These are phyloP conservation scores for Chymomyza procnemis DNA, from an alignment of 2,888 invertebrate genomes.

Conservation along the genomic window DNA sequence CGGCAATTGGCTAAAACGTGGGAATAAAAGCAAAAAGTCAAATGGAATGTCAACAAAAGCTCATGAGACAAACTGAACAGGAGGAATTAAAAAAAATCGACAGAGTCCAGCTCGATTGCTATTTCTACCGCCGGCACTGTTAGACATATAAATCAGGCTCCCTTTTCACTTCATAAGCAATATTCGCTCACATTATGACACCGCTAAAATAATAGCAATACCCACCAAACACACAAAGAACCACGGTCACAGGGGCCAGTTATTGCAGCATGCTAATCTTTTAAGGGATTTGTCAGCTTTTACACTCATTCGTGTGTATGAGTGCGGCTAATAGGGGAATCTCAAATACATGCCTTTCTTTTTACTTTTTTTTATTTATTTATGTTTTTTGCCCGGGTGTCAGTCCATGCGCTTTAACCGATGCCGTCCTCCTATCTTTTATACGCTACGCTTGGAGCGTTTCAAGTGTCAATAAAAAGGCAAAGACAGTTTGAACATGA, in stretches of 20 bases:
- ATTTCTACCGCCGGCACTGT: too few relatives aligned
- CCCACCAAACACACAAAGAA: slow-evolving; percentile 37
- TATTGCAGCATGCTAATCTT: slow-evolving; percentile 26
- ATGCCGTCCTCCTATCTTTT: slow-evolving; percentile 42
- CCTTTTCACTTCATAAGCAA: slow-evolving; percentile 60
- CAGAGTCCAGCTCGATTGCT: too few relatives aligned
- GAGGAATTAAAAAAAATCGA: too few relatives aligned
- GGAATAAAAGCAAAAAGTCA: slow-evolving; percentile 55
- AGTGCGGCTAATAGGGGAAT: background rate
- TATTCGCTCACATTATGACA: slow-evolving; percentile 52
- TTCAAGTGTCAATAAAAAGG: slow-evolving; percentile 51
- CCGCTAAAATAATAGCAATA: slow-evolving; percentile 50
- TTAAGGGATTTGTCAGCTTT: background rate
- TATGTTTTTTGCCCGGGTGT: too few relatives aligned
- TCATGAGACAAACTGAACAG: slow-evolving; percentile 6
- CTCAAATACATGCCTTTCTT: slow-evolving; percentile 4
- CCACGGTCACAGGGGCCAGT: slow-evolving; percentile 35
- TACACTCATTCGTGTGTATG: background rate
- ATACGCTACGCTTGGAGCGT: slow-evolving; percentile 7
- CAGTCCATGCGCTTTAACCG: slow-evolving; percentile 27
- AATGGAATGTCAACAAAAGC: slow-evolving; percentile 60
- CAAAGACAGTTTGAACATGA: background rate
- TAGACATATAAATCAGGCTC: slow-evolving; percentile 49
- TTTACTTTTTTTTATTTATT: background rate
- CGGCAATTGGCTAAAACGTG: background rate